Conservation (phyloP, 2,888 invertebrate genomes). For the Ecliptopera silaceata region DNA sequence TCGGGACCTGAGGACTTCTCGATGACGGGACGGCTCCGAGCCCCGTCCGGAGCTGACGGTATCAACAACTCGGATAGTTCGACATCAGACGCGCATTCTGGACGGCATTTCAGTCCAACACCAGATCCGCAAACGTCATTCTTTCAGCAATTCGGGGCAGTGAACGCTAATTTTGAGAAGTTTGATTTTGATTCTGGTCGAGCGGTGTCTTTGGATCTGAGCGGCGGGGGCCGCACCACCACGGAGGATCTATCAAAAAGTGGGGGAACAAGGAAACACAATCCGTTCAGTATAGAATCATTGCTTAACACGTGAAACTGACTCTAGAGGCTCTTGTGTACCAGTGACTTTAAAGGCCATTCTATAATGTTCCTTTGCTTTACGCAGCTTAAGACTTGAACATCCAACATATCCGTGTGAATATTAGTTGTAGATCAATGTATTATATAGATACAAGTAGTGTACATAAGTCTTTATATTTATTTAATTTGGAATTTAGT, state of each 20-base stretch:
- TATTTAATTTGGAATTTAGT: conserved; percentile 45
- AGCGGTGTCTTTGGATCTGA: conserved; percentile 78
- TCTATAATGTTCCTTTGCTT: conserved; percentile 68
- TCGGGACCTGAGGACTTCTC: conserved; percentile 86
- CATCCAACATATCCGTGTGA: conserved; percentile 77
- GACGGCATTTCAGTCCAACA: conserved; percentile 72
- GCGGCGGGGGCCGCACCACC: conserved; percentile 63
- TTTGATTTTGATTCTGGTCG: conserved; percentile 78
- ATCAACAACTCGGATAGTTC: conserved; percentile 84
- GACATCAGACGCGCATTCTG: conserved; percentile 73
- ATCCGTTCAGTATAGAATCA: conserved; percentile 96
- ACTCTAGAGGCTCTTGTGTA: conserved; percentile 67
- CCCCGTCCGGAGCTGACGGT: conserved; percentile 82
- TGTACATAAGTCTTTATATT: conserved; percentile 66
- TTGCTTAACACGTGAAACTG: conserved; percentile 88
- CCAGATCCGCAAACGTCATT: conserved; percentile 76
- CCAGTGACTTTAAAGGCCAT: conserved; percentile 57
- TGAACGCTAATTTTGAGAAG: conserved; percentile 71
- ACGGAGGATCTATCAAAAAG: conserved; percentile 78
- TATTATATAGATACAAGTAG: conserved; percentile 73
- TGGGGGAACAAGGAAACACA: conserved; percentile 85
- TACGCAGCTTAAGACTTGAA: conserved; percentile 72
- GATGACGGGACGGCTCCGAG: conserved; percentile 81
- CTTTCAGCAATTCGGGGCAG: conserved; percentile 71
- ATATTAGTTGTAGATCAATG: conserved; percentile 69